Percentiles rank a stretch among this genome's conserved stretches.
Evolutionary conservation across 2,797 vertebrate species (phyloP).

Genomic region (Sphaeramia orbicularis): DNA sequence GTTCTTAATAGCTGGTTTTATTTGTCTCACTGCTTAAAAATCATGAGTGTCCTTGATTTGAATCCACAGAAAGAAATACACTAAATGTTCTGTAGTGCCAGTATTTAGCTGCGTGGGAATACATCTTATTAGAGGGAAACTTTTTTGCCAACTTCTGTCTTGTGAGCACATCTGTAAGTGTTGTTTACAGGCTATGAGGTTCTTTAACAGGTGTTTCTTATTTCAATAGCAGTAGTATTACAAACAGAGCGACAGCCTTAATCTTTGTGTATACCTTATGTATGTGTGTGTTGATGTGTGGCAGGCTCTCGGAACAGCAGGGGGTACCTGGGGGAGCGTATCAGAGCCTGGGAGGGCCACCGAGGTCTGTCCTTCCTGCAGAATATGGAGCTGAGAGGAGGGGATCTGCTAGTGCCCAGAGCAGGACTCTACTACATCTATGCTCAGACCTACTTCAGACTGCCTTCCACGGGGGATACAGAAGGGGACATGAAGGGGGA

Average conservation of each 20-base stretch:
- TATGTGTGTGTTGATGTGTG: neutral
- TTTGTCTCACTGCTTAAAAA: too few species aligned
- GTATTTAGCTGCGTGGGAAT: neutral
- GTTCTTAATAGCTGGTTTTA: neutral
- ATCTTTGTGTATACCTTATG: too few species aligned
- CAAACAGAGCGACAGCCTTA: slow-evolving; percentile 1
- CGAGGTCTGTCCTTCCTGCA: slow-evolving; percentile 90
- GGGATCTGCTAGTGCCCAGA: slow-evolving; percentile 90
- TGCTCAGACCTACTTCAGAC: slow-evolving; percentile 94
- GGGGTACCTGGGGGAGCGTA: slow-evolving; percentile 87
- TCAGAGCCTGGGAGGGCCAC: slow-evolving; percentile 90
- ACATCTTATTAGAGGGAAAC: neutral
- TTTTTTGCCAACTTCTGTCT: neutral
- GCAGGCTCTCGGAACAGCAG: slow-evolving; percentile 74
- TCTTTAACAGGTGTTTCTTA: slow-evolving; percentile 35
- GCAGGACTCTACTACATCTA: slow-evolving; percentile 95
- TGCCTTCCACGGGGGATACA: slow-evolving; percentile 76
- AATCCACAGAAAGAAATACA: too few species aligned
- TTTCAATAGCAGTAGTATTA: slow-evolving; percentile 8
- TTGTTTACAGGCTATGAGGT: neutral
- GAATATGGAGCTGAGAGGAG: slow-evolving; percentile 89
- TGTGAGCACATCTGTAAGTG: slow-evolving; percentile 33
- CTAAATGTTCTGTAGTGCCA: too few species aligned
- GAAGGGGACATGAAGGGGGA: slow-evolving; percentile 68
- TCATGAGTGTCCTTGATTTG: too few species aligned